phyloP scores from a whole-genome alignment of 2,113 vertebrate genomes.

The Catagonus wagneri region DNA sequence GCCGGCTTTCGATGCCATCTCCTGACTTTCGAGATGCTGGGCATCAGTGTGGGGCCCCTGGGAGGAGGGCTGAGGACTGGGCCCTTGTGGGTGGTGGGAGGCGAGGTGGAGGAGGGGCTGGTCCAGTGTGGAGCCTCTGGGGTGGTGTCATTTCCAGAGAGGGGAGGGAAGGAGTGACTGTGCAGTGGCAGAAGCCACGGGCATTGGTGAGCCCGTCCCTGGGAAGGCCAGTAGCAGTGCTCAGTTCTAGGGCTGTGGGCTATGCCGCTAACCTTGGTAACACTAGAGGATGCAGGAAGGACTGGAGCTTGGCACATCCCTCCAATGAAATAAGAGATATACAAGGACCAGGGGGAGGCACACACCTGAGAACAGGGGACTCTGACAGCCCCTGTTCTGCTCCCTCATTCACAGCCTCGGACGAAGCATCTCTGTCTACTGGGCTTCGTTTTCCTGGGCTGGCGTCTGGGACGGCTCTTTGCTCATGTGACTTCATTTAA shows the following conservation, averaged over 20 bases:
- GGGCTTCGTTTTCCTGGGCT: background rate
- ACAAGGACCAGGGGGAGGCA: too few species aligned
- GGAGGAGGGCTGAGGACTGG: background rate
- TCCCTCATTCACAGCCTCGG: background rate
- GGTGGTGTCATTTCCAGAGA: background rate
- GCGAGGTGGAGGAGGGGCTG: background rate
- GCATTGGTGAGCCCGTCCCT: too few species aligned
- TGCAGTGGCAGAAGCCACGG: background rate
- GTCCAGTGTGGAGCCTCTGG: background rate
- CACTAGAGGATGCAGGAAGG: background rate
- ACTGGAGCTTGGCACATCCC: background rate
- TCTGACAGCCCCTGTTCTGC: background rate
- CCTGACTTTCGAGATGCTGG: background rate
- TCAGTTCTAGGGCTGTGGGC: background rate
- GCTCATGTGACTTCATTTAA: background rate
- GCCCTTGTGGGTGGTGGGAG: background rate
- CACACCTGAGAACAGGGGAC: background rate
- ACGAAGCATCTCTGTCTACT: background rate
- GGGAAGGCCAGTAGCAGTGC: background rate
- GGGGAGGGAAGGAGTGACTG: background rate
- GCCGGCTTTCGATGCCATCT: too few species aligned
- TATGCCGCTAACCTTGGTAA: background rate
- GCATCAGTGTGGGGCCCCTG: background rate
- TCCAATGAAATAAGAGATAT: fast-evolving
- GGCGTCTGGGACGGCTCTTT: background rate